Evolutionary conservation across 2,888 invertebrate species (phyloP), one percentile per base, ranked within the genome.

Genomic region (Petrophora chlorosata): DNA sequence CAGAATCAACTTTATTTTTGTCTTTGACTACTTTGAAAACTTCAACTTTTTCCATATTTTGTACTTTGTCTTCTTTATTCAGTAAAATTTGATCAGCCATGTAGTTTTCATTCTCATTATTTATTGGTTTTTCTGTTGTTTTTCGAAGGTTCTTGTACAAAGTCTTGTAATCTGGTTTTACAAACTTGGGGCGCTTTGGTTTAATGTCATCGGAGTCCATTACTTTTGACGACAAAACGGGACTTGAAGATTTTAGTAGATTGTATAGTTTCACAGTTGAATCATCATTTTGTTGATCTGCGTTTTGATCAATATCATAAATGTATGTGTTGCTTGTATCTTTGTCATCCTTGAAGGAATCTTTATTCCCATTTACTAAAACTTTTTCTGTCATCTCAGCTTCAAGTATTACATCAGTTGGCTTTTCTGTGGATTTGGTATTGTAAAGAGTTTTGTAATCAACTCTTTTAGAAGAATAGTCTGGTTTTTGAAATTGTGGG

Each of bases 401-500:
- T 2, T 4, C 19, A 5, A 5, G 19, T 19, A 10, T 1, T 10
- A 10, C 25, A 1, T 25, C 25, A 2, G 3, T 10, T 25, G 43
- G 9, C 9, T 40, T 32, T 14, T 30, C 44, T 3, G 33, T 32
- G 1, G 29, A 28, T n/a, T 42, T 46, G 26, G 45, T 34, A 10
- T 47, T 41, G 5, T 53, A 51, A 0, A 51, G 13, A 33, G 14
- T 29, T 47, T 59, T 53, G 3, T 56, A 47, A 10, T 54, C 49
- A 4, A 43, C 17, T 30, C 39, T 56, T 33, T 59, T 53, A 13
- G 43, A 45, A 5, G 14, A 15, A 30, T 45, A 43, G 1, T 44
- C 55, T 0, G 38, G 15, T 45, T 47, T 51, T 35, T 34, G 17
- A 22, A 45, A 39, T 5, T 39, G 22, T 34, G 39, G 10, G 8